A percentile compares a stretch with the other conserved stretches of the same genome.
These are phyloP conservation scores for Horisme vitalbata DNA, from an alignment of 2,888 invertebrate genomes.

Conservation along the genomic window DNA sequence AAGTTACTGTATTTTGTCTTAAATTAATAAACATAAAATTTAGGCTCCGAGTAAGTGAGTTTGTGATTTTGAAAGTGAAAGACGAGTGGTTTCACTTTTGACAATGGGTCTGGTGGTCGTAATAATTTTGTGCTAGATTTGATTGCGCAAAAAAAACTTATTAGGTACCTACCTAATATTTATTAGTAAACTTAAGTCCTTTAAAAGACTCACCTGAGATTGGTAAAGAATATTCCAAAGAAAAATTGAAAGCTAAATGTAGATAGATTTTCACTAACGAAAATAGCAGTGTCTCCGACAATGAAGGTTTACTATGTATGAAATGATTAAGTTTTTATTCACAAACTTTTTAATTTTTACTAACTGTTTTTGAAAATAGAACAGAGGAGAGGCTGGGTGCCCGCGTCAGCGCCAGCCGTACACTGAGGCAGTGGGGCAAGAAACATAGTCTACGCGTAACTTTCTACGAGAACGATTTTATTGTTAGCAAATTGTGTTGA, in stretches of 20 bases:
- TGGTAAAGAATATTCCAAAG: slow-evolving; percentile 5
- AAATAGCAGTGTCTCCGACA: neutral
- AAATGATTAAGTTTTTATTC: neutral
- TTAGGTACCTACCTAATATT: neutral
- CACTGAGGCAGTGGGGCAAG: slow-evolving; percentile 53
- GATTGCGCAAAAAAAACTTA: slow-evolving; percentile 7
- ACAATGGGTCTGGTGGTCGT: slow-evolving; percentile 27
- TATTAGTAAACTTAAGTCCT: too few species aligned
- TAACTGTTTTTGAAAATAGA: neutral
- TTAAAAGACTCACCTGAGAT: slow-evolving; percentile 9
- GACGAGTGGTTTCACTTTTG: slow-evolving; percentile 31
- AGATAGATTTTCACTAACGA: neutral
- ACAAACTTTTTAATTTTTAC: slow-evolving; percentile 1
- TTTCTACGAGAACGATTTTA: slow-evolving; percentile 32
- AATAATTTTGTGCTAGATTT: slow-evolving; percentile 21
- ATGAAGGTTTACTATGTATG: neutral
- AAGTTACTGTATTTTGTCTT: too few species aligned
- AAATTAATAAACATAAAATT: too few species aligned
- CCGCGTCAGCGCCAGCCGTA: slow-evolving; percentile 63
- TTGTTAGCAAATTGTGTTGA: too few species aligned
- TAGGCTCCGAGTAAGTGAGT: slow-evolving; percentile 29
- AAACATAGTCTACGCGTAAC: slow-evolving; percentile 19
- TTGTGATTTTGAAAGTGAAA: slow-evolving; percentile 33
- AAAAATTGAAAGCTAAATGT: neutral
- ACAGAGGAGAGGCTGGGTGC: slow-evolving; percentile 42